Conservation (phyloP, 2,113 vertebrate genomes). For the Poeciliopsis turrubarensis region DNA sequence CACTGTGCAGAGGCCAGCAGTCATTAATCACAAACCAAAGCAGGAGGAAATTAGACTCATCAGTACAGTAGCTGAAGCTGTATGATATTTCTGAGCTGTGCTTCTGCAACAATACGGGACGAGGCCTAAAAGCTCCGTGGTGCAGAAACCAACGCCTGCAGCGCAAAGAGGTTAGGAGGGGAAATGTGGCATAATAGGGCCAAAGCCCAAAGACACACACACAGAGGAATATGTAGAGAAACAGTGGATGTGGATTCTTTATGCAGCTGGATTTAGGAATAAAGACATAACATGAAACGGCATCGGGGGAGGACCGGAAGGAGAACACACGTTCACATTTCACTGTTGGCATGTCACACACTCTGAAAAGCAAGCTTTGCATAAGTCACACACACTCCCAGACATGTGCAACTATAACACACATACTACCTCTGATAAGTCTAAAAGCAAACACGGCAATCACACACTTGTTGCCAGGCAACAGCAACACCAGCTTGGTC, state of each 20-base stretch:
- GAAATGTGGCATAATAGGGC: neutral
- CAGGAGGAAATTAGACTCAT: conserved; percentile 32
- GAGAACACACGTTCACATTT: conserved; percentile 13
- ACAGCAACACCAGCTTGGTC: conserved; percentile 71
- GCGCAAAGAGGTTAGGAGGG: conserved; percentile 11
- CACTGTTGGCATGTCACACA: conserved; percentile 9
- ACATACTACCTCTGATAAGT: conserved; percentile 37
- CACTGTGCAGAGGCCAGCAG: conserved; percentile 29
- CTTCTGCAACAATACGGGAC: conserved; percentile 27
- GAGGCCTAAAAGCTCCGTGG: conserved; percentile 8
- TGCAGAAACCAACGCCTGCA: conserved; percentile 1
- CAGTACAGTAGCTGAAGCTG: conserved; percentile 7
- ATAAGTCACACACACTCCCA: neutral
- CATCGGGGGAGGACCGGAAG: neutral
- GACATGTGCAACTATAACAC: conserved; percentile 27
- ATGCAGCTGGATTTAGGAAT: conserved; percentile 10
- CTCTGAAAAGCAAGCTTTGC: neutral
- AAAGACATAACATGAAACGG: conserved; percentile 11
- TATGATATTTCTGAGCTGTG: conserved; percentile 20
- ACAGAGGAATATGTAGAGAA: neutral
- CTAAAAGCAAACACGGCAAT: conserved; percentile 57
- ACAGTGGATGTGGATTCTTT: neutral
- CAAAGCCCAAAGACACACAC: neutral
- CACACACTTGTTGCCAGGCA: conserved; percentile 80
- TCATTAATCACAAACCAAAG: conserved; percentile 27